Evolutionary conservation across 1,140 invertebrate genomes (phyloP), one percentile per base, ranked within the genome.

Genomic region (Pogonus chalceus): DNA sequence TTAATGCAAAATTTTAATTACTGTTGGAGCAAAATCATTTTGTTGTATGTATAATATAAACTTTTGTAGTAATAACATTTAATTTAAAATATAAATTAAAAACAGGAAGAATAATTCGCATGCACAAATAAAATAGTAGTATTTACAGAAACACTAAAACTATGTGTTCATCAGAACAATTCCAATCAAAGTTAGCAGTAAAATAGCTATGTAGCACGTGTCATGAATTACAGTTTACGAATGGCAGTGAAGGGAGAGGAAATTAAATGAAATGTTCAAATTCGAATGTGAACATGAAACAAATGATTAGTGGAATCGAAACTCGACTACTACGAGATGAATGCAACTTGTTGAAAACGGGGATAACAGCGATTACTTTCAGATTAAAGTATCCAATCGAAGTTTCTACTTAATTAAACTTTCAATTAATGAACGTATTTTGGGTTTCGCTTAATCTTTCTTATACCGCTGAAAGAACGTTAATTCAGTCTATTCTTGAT

Each of bases 371-470:
- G 37, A 43, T 43, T 43, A 43, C 37, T 12, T 43, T 43, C 18
- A 3, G 37, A 43, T 43, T 43, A 43, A 7, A 43, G 37, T 43
- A 18, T 43, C 18, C 18, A 3, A 12, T 43, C 37, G 37, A 7
- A 10, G 37, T 43, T 43, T 43, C 37, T 43, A 43, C 37, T 43
- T 43, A 43, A 43, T 43, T 43, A 43, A 43, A 43, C 37, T 43
- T 43, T 43, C 9, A 43, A 43, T 43, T 43, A 43, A 43, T 43
- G 37, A 43, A 43, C 37, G 37, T 43, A 18, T 43, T 43, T 43
- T 43, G 7, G 14, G 26, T 31, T 31, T n/a, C n/a, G n/a, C n/a
- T n/a, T n/a, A n/a, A n/a, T n/a, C n/a, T n/a, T n/a, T n/a, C n/a
- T n/a, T n/a, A n/a, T n/a, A n/a, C n/a, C n/a, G n/a, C n/a, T n/a